Evolutionary conservation across 1,140 invertebrate species (phyloP).

Genomic region (Drosophila grimshawi): DNA sequence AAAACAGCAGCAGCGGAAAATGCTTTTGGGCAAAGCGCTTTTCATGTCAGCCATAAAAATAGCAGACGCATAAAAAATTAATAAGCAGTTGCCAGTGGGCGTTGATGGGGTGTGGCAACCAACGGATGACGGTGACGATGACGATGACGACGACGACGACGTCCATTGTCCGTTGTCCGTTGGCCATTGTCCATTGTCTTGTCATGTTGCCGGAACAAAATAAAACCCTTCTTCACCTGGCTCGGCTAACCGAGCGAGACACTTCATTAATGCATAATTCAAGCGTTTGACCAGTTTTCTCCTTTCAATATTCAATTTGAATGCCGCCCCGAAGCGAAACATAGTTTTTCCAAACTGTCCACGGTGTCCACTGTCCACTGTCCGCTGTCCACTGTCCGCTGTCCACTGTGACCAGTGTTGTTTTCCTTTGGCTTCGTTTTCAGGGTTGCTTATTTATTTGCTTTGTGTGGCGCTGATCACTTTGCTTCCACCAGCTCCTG

Average conservation of each 20-base stretch:
- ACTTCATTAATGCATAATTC: conserved; percentile 83
- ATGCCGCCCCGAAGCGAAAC: conserved; percentile 76
- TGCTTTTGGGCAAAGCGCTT: conserved; percentile 56
- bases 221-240: conserved; percentile 23
- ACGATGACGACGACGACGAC: no score
- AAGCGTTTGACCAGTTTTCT: conserved; percentile 81
- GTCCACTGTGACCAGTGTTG: not conserved
- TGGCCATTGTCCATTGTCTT: conserved; percentile 45
- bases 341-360: conserved; percentile 32
- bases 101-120: conserved; percentile 5
- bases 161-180: conserved; percentile 41
- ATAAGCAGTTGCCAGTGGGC: conserved; percentile 52
- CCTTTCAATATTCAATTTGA: conserved; percentile 82
- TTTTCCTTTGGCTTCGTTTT: conserved; percentile 47
- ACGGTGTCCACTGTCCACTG: not conserved
- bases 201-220: conserved; percentile 37
- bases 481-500: conserved; percentile 7
- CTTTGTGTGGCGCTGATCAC: conserved; percentile 52
- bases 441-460: conserved; percentile 78
- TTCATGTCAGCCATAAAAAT: conserved; percentile 78
- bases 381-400: not conserved
- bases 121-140: conserved; percentile 17
- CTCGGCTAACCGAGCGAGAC: conserved; percentile 44
- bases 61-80: conserved; percentile 81
- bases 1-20: conserved; percentile 40